Conservation (phyloP, 1,140 invertebrate species). For the Hyles euphorbiae region DNA sequence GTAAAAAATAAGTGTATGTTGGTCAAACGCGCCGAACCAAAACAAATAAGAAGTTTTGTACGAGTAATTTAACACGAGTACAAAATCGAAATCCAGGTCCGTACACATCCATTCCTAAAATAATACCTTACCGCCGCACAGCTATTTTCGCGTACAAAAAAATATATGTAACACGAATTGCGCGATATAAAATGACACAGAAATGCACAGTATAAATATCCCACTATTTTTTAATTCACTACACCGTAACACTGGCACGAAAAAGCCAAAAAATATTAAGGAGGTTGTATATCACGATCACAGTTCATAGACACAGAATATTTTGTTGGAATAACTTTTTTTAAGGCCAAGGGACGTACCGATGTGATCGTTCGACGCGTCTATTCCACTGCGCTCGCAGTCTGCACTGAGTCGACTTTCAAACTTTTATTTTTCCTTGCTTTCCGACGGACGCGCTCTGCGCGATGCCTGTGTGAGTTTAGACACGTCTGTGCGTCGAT, state of each 20-base stretch:
- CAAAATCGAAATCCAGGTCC: conserved; percentile 9
- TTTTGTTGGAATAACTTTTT: too few species aligned
- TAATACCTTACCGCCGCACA: conserved; percentile 57
- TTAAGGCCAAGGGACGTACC: conserved; percentile 40
- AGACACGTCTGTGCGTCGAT: conserved; percentile 27
- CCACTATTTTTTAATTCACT: conserved; percentile 12
- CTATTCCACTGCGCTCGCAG: conserved; percentile 38
- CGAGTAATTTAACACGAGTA: too few species aligned
- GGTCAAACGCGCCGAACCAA: too few species aligned
- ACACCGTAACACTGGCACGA: conserved; percentile 11
- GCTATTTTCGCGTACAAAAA: conserved; percentile 57
- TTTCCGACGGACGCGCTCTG: conserved; percentile 34
- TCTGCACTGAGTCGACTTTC: conserved; percentile 49
- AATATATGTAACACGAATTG: conserved; percentile 39
- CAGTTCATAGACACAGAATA: too few species aligned
- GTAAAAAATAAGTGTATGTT: too few species aligned
- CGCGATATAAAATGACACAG: conserved; percentile 44
- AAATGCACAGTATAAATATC: conserved; percentile 46
- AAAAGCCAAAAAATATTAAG: conserved; percentile 1
- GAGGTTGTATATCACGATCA: too few species aligned
- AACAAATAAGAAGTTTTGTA: too few species aligned
- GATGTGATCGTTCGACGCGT: conserved; percentile 37
- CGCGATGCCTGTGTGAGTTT: conserved; percentile 8
- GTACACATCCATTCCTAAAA: conserved; percentile 39
- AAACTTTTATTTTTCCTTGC: conserved; percentile 43